These are phyloP conservation scores for Stegophylla sp. DNA, from an alignment of 2,888 invertebrate genomes.

Conservation along the genomic window DNA sequence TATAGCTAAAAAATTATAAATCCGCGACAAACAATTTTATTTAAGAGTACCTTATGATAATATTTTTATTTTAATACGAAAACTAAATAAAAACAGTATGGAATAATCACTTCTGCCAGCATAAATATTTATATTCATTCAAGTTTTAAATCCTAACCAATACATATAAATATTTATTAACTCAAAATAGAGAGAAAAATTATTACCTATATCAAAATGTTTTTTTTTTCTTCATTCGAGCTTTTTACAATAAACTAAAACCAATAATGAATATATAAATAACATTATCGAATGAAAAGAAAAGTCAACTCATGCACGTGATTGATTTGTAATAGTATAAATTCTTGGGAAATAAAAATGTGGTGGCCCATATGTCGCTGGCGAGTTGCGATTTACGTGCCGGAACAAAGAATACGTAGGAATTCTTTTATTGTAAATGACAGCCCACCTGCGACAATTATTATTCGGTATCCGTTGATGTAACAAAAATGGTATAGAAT, in stretches of 20 bases:
- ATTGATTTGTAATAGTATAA: constrained; percentile 10
- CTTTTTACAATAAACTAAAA: neutral
- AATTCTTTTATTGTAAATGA: constrained; percentile 23
- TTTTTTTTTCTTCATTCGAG: neutral
- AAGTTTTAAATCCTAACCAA: neutral
- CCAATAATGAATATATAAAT: constrained; percentile 12
- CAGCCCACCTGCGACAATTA: constrained; percentile 31
- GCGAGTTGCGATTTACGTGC: constrained; percentile 17
- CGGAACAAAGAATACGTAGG: constrained; percentile 6
- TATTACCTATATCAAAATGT: neutral
- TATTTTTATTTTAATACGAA: too few relatives aligned
- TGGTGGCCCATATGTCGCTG: neutral
- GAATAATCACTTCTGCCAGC: neutral
- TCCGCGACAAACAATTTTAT: neutral
- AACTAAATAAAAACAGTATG: neutral
- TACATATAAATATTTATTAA: neutral
- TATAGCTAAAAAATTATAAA: constrained; percentile 3
- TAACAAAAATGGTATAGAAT: neutral
- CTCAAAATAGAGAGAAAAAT: neutral
- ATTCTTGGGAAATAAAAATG: constrained; percentile 10
- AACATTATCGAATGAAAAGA: constrained; percentile 4
- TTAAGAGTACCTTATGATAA: neutral
- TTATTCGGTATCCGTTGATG: constrained; percentile 16
- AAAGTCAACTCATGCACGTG: constrained; percentile 23
- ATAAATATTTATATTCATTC: neutral